A percentile compares a stretch with the other conserved stretches of the same genome.
Conservation (phyloP, 2,797 vertebrate genomes). For the Peromyscus nudipes region DNA sequence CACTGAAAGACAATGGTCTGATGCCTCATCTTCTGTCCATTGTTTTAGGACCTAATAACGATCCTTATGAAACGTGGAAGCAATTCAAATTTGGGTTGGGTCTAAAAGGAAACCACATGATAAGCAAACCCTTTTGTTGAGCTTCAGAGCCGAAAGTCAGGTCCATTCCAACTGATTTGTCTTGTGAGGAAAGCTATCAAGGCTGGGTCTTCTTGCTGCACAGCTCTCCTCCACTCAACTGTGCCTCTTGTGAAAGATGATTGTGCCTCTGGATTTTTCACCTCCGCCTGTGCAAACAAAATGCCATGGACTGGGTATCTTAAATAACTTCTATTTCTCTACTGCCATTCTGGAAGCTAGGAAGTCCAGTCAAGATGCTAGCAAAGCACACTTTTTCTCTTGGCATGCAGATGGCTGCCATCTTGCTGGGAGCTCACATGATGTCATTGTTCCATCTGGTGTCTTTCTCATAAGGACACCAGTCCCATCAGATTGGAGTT, state of each 20-base stretch:
- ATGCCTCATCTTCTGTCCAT: not conserved
- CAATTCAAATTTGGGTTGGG: not conserved
- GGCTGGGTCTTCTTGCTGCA: not conserved
- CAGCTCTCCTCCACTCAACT: not conserved
- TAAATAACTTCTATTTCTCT: not conserved
- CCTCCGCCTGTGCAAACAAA: not conserved
- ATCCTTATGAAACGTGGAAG: not conserved
- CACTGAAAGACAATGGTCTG: not conserved
- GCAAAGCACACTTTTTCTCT: not conserved
- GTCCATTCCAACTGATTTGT: not conserved
- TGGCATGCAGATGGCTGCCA: not conserved
- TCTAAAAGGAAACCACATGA: not conserved
- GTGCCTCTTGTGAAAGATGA: not conserved
- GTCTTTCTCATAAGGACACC: not conserved
- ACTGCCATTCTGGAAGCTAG: not conserved
- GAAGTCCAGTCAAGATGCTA: not conserved
- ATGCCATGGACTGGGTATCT: not conserved
- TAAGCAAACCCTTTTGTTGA: not conserved
- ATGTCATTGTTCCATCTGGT: not conserved
- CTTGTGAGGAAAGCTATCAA: not conserved
- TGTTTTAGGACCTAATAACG: not conserved
- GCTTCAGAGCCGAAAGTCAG: not conserved
- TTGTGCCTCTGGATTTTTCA: not conserved
- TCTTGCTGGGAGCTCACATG: not conserved
- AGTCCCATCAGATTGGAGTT: not conserved